phyloP scores from a whole-genome alignment of 2,797 vertebrate species.

The Spheniscus humboldti region DNA sequence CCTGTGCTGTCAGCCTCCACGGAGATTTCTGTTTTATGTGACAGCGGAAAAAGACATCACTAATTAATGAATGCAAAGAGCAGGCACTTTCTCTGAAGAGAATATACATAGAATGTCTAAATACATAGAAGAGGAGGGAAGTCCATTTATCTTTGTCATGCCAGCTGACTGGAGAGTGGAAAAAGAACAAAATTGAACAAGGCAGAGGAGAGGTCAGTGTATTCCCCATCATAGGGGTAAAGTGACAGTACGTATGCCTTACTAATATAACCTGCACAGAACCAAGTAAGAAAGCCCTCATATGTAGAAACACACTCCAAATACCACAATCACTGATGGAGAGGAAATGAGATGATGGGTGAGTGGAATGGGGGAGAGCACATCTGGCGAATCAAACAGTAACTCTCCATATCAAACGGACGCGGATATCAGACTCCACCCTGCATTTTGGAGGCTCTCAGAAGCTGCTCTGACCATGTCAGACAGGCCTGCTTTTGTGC shows the following conservation, averaged over 20 bases:
- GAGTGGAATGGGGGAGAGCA: not conserved
- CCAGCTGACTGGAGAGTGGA: not conserved
- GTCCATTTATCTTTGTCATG: not conserved
- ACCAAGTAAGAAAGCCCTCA: not conserved
- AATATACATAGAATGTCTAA: not conserved
- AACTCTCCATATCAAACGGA: not conserved
- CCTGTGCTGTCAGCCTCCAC: not conserved
- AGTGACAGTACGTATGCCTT: not conserved
- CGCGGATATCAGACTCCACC: not conserved
- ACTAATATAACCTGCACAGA: not conserved
- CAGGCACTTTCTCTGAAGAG: not conserved
- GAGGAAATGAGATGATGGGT: conserved; percentile 19
- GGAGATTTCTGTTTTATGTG: not conserved
- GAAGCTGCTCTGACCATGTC: not conserved
- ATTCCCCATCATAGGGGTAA: not conserved
- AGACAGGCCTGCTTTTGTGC: not conserved
- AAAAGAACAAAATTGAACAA: not conserved
- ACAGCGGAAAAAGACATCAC: not conserved
- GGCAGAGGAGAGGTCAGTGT: not conserved
- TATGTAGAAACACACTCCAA: not conserved
- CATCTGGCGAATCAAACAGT: conserved; percentile 5
- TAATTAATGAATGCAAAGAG: not conserved
- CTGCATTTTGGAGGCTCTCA: not conserved
- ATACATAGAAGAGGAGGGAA: not conserved
- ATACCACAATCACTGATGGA: not conserved